phyloP scores from a whole-genome alignment of 1,140 invertebrate species.

The Scaptomyza hsui region DNA sequence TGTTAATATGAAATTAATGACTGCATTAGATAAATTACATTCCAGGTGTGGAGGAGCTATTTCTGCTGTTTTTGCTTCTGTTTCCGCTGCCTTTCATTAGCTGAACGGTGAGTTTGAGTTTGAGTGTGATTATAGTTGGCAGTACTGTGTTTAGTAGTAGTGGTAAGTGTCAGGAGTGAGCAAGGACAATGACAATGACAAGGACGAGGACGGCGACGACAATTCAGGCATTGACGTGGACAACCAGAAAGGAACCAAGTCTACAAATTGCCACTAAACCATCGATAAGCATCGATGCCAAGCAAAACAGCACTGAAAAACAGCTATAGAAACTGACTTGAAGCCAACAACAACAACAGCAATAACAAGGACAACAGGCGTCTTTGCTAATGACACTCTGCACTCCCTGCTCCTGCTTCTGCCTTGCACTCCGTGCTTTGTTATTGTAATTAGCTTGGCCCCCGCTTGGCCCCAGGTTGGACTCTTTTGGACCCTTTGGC shows the following conservation, averaged over 20 bases:
- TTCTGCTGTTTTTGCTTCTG: no score
- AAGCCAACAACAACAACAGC: neutral
- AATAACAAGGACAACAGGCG: neutral
- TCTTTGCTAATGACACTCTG: conserved; percentile 30
- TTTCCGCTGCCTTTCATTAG: conserved; percentile 11
- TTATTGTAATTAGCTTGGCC: conserved; percentile 72
- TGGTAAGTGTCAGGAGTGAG: conserved; percentile 31
- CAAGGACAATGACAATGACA: no score
- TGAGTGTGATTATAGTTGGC: conserved; percentile 28
- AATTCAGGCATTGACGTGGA: conserved; percentile 2
- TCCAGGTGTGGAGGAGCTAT: conserved; percentile 22
- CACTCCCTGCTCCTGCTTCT: neutral
- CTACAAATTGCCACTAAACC: conserved; percentile 44
- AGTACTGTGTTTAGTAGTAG: conserved; percentile 51
- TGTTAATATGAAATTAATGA: conserved; percentile 80
- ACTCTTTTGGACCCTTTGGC: conserved; percentile 7
- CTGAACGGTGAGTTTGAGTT: no score
- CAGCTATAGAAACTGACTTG: neutral
- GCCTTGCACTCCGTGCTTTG: conserved; percentile 35
- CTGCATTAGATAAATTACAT: conserved; percentile 79
- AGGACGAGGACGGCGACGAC: neutral
- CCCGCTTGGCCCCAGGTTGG: neutral
- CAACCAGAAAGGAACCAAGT: no score
- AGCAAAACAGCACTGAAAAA: no score
- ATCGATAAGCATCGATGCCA: conserved; percentile 60